A percentile compares a stretch with the other conserved stretches of the same genome.
phyloP scores from a whole-genome alignment of 2,797 vertebrate species.

The Sebastes variabilis region DNA sequence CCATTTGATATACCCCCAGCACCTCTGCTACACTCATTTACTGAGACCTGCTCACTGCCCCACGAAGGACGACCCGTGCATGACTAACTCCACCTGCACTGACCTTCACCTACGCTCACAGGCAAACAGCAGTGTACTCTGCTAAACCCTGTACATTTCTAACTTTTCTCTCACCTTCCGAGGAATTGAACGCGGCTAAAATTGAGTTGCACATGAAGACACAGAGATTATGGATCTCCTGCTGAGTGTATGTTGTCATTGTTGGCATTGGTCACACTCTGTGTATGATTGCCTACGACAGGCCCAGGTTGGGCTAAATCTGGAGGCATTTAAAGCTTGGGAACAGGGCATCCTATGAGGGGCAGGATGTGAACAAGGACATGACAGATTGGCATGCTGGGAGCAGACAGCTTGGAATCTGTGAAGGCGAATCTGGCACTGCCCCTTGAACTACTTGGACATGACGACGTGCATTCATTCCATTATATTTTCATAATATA shows the following conservation, averaged over 20 bases:
- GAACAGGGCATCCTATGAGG: slow-evolving; percentile 70
- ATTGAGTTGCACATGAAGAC: slow-evolving; percentile 15
- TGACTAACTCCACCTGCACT: slow-evolving; percentile 78
- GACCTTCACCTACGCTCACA: slow-evolving; percentile 69
- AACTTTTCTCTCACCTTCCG: not conserved
- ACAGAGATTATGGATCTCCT: slow-evolving; percentile 28
- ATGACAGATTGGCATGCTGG: slow-evolving; percentile 82
- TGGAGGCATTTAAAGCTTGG: slow-evolving; percentile 61
- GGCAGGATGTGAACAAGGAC: slow-evolving; percentile 76
- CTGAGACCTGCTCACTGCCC: slow-evolving; percentile 70
- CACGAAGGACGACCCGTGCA: slow-evolving; percentile 71
- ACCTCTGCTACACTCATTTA: slow-evolving; percentile 82
- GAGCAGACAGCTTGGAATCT: slow-evolving; percentile 69
- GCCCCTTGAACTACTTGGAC: slow-evolving; percentile 45
- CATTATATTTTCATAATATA: not conserved
- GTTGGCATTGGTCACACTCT: slow-evolving; percentile 40
- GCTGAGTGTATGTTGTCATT: slow-evolving; percentile 55
- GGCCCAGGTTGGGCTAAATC: slow-evolving; percentile 59
- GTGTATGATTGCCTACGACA: slow-evolving; percentile 52
- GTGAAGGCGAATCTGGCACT: slow-evolving; percentile 46
- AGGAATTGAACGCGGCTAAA: not conserved
- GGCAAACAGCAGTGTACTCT: slow-evolving; percentile 11
- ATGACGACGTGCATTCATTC: slow-evolving; percentile 23
- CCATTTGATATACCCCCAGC: slow-evolving; percentile 72
- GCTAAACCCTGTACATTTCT: not conserved